Evolutionary conservation across 2,797 vertebrate genomes (phyloP).

Genomic region (Chloroceryle amazona): DNA sequence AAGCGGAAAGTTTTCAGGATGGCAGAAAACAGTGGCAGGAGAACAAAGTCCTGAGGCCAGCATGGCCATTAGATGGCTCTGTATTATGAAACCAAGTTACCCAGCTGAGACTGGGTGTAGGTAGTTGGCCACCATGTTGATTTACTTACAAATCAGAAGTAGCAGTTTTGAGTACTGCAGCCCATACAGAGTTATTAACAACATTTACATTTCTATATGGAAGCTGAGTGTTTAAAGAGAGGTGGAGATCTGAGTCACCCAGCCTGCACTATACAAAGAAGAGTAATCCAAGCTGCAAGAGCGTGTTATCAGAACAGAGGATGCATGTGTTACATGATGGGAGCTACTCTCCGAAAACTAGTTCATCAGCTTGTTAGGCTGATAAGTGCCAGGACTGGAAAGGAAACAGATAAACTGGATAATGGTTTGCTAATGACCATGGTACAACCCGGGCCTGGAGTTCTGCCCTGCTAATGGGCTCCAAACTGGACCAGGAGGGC

Average conservation of each 20-base stretch:
- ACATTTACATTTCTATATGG: neutral
- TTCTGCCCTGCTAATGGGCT: neutral
- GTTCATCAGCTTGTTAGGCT: neutral
- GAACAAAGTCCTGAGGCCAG: neutral
- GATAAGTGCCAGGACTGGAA: neutral
- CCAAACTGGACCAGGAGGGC: accelerated
- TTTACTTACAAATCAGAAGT: neutral
- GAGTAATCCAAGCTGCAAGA: neutral
- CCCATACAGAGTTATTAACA: neutral
- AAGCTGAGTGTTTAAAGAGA: neutral
- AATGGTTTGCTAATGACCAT: neutral
- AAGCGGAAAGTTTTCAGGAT: neutral
- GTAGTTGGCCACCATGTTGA: neutral
- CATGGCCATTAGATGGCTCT: neutral
- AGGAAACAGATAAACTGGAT: neutral
- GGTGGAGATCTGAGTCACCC: neutral
- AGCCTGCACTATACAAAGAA: neutral
- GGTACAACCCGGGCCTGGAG: neutral
- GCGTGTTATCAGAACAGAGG: neutral
- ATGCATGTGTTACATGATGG: neutral
- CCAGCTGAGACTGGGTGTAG: neutral
- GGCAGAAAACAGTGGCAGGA: neutral
- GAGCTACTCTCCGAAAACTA: neutral
- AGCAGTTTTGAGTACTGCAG: neutral
- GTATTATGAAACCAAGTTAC: neutral